phyloP scores from a whole-genome alignment of 2,113 vertebrate species.

The Pelodiscus sinensis region DNA sequence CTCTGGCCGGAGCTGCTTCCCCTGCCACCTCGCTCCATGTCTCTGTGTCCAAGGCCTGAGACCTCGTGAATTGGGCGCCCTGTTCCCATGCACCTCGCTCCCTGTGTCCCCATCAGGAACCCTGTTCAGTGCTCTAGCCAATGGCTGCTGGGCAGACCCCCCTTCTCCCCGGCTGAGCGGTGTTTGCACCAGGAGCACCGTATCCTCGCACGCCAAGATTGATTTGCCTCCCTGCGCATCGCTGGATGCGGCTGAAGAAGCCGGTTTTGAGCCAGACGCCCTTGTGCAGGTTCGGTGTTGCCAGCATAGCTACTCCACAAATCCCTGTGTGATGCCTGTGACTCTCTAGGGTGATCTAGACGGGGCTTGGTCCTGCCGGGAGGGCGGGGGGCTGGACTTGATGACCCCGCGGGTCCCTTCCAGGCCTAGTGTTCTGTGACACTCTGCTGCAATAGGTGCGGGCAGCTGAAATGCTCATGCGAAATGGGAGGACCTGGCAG shows the following conservation, averaged over 20 bases:
- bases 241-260: neutral
- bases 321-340: too few species aligned
- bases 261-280: neutral
- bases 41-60: neutral
- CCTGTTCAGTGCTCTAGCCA: neutral
- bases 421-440: too few species aligned
- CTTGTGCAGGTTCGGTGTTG: accelerated
- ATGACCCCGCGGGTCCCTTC: too few species aligned
- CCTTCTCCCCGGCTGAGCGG: too few species aligned
- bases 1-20: accelerated
- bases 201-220: neutral
- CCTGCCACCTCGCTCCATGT: neutral
- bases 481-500: neutral
- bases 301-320: neutral
- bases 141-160: neutral
- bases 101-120: too few species aligned
- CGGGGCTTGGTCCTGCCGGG: too few species aligned
- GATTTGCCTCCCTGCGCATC: neutral
- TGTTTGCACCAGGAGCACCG: neutral
- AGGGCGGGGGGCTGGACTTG: too few species aligned
- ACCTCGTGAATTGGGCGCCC: neutral
- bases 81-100: neutral
- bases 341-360: too few species aligned
- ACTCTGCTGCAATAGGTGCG: neutral
- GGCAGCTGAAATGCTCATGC: neutral